Conservation (phyloP, 2,113 vertebrate genomes). For the Eurypyga helias region DNA sequence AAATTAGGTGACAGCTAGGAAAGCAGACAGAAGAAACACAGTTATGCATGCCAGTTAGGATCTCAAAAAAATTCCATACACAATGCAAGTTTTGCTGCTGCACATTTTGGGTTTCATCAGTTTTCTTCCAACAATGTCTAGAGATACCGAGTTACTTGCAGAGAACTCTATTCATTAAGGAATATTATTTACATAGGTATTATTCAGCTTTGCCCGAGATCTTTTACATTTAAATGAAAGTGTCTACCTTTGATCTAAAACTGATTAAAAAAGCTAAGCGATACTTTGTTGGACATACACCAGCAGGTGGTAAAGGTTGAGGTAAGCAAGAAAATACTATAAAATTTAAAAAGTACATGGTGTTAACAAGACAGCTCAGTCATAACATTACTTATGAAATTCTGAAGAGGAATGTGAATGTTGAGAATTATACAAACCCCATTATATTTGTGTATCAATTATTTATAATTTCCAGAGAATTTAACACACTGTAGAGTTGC, state of each 20-base stretch:
- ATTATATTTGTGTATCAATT: not conserved
- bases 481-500: not conserved
- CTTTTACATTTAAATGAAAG: constrained; percentile 2
- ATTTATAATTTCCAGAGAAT: not conserved
- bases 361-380: not conserved
- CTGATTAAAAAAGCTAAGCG: not conserved
- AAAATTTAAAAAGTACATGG: not conserved
- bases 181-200: constrained; percentile 17
- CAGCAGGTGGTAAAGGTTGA: not conserved
- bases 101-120: constrained; percentile 4
- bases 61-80: not conserved
- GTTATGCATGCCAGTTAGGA: not conserved
- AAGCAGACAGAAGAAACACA: not conserved
- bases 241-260: not conserved
- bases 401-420: not conserved
- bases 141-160: not conserved
- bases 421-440: not conserved
- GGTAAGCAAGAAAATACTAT: not conserved
- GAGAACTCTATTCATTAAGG: not conserved
- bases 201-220: not conserved
- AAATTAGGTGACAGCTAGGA: not conserved
- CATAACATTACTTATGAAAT: not conserved
- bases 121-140: not conserved
- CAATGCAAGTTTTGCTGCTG: not conserved
- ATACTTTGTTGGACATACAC: not conserved